Conservation (phyloP, 2,113 vertebrate genomes). For the Hiodon tergisus region DNA sequence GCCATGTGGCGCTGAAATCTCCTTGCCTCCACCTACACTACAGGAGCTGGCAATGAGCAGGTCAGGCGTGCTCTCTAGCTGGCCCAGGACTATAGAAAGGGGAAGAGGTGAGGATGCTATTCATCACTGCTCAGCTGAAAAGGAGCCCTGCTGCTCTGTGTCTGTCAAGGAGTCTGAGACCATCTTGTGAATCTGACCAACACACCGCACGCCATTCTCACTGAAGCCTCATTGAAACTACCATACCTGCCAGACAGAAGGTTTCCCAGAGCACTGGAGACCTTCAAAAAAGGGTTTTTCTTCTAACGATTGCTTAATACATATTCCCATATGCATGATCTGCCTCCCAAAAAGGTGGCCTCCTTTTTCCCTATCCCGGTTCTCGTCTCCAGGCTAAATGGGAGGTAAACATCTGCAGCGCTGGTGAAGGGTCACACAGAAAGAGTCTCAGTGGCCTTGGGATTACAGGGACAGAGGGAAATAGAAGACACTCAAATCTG, state of each 20-base stretch:
- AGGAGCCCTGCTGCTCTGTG: constrained; percentile 33
- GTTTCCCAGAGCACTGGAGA: background rate
- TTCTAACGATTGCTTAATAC: no score
- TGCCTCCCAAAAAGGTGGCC: no score
- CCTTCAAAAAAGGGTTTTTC: background rate
- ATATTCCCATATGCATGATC: no score
- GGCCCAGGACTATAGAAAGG: constrained; percentile 12
- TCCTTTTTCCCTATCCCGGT: no score
- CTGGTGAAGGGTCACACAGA: no score
- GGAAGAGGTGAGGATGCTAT: constrained; percentile 13
- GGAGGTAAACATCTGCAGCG: no score
- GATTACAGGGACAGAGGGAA: no score
- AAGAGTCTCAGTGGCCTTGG: no score
- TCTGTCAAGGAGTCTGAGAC: constrained; percentile 60
- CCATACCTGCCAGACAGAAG: no score
- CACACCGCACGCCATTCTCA: background rate
- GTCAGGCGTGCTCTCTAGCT: background rate
- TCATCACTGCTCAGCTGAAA: constrained; percentile 15
- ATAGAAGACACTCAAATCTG: no score
- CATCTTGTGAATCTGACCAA: constrained; percentile 43
- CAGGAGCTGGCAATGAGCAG: constrained; percentile 31
- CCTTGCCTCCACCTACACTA: constrained; percentile 13
- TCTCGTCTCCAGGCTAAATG: no score
- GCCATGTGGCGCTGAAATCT: constrained; percentile 36
- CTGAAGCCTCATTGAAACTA: no score